Evolutionary conservation across 2,888 invertebrate species (phyloP), one percentile per base, ranked within the genome.

Genomic region (Lasioglossum villosulum): DNA sequence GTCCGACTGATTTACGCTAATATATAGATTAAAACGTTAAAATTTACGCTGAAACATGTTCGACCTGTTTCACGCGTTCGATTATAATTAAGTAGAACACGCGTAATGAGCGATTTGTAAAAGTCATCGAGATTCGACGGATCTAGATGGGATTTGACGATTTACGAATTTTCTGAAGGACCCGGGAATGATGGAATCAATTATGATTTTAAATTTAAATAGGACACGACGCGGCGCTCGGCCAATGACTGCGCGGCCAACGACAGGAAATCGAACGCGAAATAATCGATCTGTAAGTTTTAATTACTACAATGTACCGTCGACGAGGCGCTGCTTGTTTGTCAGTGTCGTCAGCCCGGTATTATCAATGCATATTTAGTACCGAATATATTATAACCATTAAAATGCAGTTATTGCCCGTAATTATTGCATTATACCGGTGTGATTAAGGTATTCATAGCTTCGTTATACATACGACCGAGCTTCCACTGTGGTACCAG

Each of bases 281-380:
- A 30, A 37, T n/a, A 79, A 82, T 82, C 74, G 45, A 23, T 48
- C 37, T 63, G 73, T 48, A 30, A 76, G 72, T 83, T 83, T 83
- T 76, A 81, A 83, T 83, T 83, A 83, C 75, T 83, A 76, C 72
- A 81, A 56, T 52, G 72, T 45, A 30, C 42, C 42, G 19, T 71
- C 79, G 30, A 77, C 52, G 63, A 42, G 45, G 45, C 42, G 59
- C 16, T 42, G 82, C 66, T 80, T 83, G 83, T 75, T 75, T 63
- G 37, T 71, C 52, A 37, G 59, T 66, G 75, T 56, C 80, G 83
- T 72, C 63, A 27, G 34, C 63, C 34, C 1, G 70, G 78, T n/a
- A 78, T 84, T 84, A 78, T 84, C 75, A 75, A 75, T 83, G 83
- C 71, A 78, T 84, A 78, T 83, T 84, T 83, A 82, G 56, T 37